Evolutionary conservation across 2,797 vertebrate species (phyloP).

Genomic region (Pseudochirops cupreus): DNA sequence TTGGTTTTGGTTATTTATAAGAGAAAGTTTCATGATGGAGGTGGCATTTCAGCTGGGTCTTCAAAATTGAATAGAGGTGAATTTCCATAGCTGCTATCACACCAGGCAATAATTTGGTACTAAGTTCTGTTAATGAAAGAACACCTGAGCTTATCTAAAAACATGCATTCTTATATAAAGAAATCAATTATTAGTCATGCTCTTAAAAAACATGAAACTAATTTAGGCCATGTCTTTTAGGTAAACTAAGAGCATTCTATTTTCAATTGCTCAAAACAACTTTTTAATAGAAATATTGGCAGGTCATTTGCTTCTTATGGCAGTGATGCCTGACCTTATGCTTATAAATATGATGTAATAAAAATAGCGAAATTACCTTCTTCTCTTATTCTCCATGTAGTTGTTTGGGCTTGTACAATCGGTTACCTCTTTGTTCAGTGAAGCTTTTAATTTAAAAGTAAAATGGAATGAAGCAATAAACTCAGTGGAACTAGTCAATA

Average conservation of each 20-base stretch:
- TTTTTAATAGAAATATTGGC: neutral
- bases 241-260: conserved; percentile 27
- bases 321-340: neutral
- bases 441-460: conserved; percentile 28
- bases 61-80: neutral
- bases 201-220: neutral
- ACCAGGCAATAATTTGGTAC: neutral
- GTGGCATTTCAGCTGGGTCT: neutral
- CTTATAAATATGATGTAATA: neutral
- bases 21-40: neutral
- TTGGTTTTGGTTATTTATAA: neutral
- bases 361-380: conserved; percentile 18
- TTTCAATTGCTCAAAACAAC: neutral
- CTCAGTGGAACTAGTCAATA: neutral
- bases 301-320: neutral
- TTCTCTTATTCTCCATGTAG: conserved; percentile 11
- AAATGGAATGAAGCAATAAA: conserved; percentile 12
- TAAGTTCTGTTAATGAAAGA: neutral
- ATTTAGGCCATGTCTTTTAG: neutral
- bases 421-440: conserved; percentile 13
- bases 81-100: neutral
- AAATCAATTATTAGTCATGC: neutral
- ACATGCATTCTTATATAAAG: neutral
- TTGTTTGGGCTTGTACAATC: neutral
- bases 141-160: neutral